Evolutionary conservation across 2,888 invertebrate species (phyloP), one percentile per base, ranked within the genome.

Genomic region (Drosophila maculinotata): DNA sequence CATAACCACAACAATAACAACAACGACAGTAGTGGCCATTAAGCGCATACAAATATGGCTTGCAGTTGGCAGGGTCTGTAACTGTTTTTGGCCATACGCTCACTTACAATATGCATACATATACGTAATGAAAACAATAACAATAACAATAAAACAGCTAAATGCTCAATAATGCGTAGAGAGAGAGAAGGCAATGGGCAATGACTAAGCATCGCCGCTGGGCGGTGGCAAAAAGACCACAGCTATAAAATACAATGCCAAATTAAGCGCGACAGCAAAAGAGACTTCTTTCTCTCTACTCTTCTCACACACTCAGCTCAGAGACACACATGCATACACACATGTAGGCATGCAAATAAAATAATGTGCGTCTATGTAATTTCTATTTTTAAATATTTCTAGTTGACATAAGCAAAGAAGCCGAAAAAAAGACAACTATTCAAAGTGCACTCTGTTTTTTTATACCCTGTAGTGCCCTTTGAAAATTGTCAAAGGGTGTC

Each of bases 101-200:
- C 63, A 68, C 48, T 56, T 44, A 52, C 47, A 62, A 53, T 67
- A 76, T 53, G 67, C 59, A 72, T 52, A 70, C 8, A 28, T 17
- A n/a, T 44, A n/a, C 28, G 9, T 12, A 20, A 12, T 15, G 26
- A 28, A 59, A 66, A 78, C 63, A 42, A 28, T 62, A 66, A 78
- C 63, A 79, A 79, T 73, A 71, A 68, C 65, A 71, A 81, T 78
- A 63, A 79, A 76, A 76, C 62, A 53, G 54, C 73, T 73, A 69
- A 79, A 79, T 82, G 76, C 69, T 79, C 49, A 69, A 79, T 78
- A 78, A 78, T 79, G 78, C 76, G 82, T 79, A 72, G 59, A 69
- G 45, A 38, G 45, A 28, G 30, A 36, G 39, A 45, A 17, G 9
- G 15, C 15, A 28, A 17, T 35, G 28, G 48, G 48, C 49, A 49